Evolutionary conservation across 2,113 vertebrate species (phyloP), one percentile per base, ranked within the genome.

Genomic region (Clarias batrachus): DNA sequence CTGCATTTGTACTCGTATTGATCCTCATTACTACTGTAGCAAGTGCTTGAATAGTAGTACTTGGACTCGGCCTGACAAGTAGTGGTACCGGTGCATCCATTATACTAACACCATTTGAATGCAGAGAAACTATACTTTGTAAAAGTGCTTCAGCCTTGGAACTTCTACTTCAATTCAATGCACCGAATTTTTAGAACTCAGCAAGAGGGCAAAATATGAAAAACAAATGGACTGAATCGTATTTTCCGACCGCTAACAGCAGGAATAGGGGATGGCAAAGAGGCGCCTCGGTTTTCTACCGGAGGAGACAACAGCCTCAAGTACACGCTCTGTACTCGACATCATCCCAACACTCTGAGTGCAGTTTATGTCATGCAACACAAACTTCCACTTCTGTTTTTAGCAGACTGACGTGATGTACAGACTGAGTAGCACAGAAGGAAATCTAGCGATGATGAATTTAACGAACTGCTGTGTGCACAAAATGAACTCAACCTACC

Each of bases 381-480:
- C 70, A 57, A 81, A 81, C 77, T 27, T 52, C 14, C 66, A 79
- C 33, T 81, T 71, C 66, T 68, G 54, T 62, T 71, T 81, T n/a
- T 60, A 62, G 65, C 33, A 81, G 33, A 60, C 54, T 70, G 33
- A 37, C 3, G 27, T 79, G 76, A 80, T 56, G 27, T 68, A 79
- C 74, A 78, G 48, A 66, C 48, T 23, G 41, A 59, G 48, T 13
- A 62, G 54, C 76, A 81, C 85, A 86, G 85, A 77, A 80, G 52
- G 77, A 81, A 80, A 59, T 59, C 74, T 80, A 80, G 62, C 21
- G 37, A 9, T 85, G 52, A 80, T 33, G 54, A 52, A 85, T 80
- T 33, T 57, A 52, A 79, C 62, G 56, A 79, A 80, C 48, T 79
- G 62, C 62, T 57, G 60, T 8, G 30, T 57, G n/a, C 41, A 79